Base-by-base conservation (phyloP, 2,888 invertebrate genomes). In the Caenorhabditis sp. region DNA sequence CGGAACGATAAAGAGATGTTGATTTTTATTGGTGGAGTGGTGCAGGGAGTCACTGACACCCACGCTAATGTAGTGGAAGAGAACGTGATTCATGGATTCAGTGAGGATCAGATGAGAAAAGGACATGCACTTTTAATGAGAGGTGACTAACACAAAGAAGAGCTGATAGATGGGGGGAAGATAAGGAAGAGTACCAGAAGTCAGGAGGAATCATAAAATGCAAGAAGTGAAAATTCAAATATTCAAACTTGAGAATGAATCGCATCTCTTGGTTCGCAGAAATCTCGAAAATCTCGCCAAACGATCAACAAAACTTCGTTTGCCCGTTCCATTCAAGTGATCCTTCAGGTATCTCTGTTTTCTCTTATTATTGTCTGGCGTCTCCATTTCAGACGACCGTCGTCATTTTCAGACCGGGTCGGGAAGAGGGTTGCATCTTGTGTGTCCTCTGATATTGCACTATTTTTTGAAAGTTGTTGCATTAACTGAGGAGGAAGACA, bases 11-110 rank as follows among this genome's bases (percentile, higher is more conserved):
- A 56, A 54, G 41, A 16, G 56, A 66, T 68, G 76, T 41, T 59
- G 68, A 69, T 58, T 69, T 66, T 77, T 69, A 69, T 77, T 69
- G 76, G 75, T 75, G 75, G 8, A 44, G 69, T 69, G 75, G 74
- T 63, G 63, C 49, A 63, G 73, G 63, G 59, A 73, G 61, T 72
- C 66, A 63, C 63, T 63, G 58, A 70, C 70, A 73, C 73, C 73
- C 73, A 73, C 73, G 63, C 38, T 51, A 51, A 31, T 51, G 49
- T 12, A 66, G 47, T 47, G 64, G 22, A 68, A 51, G 24, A 19
- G 49, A 19, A 28, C 47, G 28, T 75, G 58, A 66, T 44, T 75
- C 75, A 75, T 64, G 64, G 58, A 74, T 26, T 74, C 63, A 63
- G 0, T 54, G 73, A n/a, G n/a, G 73, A 63, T 59, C 24, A 4